Percentiles rank a stretch among this genome's conserved stretches.
Conservation (phyloP, 2,113 vertebrate species). For the Jaculus jaculus region DNA sequence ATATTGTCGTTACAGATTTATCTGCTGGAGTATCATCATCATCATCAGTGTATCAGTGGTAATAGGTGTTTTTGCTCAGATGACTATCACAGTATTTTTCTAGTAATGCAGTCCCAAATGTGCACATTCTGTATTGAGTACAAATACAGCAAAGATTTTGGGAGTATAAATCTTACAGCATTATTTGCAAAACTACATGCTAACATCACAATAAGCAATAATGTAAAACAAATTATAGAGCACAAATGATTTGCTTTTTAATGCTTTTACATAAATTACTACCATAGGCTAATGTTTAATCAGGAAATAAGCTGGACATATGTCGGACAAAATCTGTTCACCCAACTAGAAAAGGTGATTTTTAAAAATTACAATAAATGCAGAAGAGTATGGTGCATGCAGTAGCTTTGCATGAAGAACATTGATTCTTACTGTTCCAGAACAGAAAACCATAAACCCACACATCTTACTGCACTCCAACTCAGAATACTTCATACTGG, state of each 20-base stretch:
- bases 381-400: slow-evolving; percentile 86
- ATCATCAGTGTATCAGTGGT: slow-evolving; percentile 80
- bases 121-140: slow-evolving; percentile 75
- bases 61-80: slow-evolving; percentile 71
- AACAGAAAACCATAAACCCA: slow-evolving; percentile 58
- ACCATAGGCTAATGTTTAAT: slow-evolving; percentile 85
- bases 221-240: slow-evolving; percentile 84
- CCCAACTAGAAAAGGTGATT: slow-evolving; percentile 84
- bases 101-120: slow-evolving; percentile 78
- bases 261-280: slow-evolving; percentile 89
- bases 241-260: slow-evolving; percentile 83
- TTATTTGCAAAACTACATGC: slow-evolving; percentile 87
- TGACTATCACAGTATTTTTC: slow-evolving; percentile 69
- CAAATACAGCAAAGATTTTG: slow-evolving; percentile 83
- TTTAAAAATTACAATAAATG: slow-evolving; percentile 86
- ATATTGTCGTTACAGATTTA: slow-evolving; percentile 91
- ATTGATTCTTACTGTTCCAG: slow-evolving; percentile 83
- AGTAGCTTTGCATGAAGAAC: slow-evolving; percentile 85
- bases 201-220: slow-evolving; percentile 87
- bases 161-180: slow-evolving; percentile 87
- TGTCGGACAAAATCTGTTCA: slow-evolving; percentile 83
- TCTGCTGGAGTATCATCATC: slow-evolving; percentile 79
- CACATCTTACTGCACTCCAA: slow-evolving; percentile 81
- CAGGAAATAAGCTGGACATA: slow-evolving; percentile 85
- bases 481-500: slow-evolving; percentile 83